Evolutionary conservation across 2,888 invertebrate genomes (phyloP).

Genomic region (Drepana falcataria): DNA sequence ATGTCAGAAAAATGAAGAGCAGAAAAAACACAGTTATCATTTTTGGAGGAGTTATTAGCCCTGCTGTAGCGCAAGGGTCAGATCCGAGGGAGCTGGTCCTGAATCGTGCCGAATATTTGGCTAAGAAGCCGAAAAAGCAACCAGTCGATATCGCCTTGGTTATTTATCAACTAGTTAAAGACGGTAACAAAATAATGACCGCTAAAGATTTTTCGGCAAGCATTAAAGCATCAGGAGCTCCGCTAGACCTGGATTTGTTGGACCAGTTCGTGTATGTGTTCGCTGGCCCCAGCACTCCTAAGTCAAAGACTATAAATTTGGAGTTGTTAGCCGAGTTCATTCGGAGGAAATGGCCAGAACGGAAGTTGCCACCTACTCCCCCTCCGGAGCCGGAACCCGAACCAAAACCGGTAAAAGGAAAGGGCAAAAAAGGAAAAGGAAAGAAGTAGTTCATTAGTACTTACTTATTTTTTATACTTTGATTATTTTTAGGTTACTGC

Average conservation of each 20-base stretch:
- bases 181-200: constrained; percentile 25
- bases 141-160: constrained; percentile 43
- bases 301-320: constrained; percentile 40
- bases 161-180: constrained; percentile 36
- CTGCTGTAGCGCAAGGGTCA: constrained; percentile 20
- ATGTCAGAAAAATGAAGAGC: constrained; percentile 24
- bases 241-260: constrained; percentile 37
- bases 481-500: neutral
- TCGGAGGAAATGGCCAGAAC: constrained; percentile 53
- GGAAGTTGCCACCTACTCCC: constrained; percentile 45
- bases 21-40: constrained; percentile 33
- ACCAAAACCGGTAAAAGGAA: constrained; percentile 4
- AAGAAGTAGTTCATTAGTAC: neutral
- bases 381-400: constrained; percentile 35
- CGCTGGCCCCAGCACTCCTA: constrained; percentile 31
- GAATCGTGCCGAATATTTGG: constrained; percentile 42
- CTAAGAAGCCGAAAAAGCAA: constrained; percentile 34
- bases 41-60: constrained; percentile 33
- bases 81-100: constrained; percentile 47
- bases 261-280: constrained; percentile 38
- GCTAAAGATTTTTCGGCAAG: constrained; percentile 29
- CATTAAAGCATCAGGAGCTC: constrained; percentile 22
- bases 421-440: neutral
- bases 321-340: constrained; percentile 38
- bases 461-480: neutral